Evolutionary conservation across 2,113 vertebrate genomes (phyloP).

Genomic region (Butorides virescens): DNA sequence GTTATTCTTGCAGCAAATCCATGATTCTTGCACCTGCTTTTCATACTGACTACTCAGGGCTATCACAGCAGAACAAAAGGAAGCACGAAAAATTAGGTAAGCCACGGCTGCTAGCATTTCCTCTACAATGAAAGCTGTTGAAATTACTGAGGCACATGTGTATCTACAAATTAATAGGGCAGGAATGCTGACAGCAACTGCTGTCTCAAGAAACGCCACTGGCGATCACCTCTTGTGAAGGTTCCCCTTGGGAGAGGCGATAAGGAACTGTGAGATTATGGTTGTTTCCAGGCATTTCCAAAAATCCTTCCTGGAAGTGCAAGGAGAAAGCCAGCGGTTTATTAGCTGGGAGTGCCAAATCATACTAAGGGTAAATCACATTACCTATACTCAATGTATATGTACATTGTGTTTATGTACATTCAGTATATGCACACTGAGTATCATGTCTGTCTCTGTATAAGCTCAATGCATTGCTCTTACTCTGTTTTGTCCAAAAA

Average conservation of each 20-base stretch:
- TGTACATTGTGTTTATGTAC: neutral
- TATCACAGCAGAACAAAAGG: neutral
- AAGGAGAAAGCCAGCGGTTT: neutral
- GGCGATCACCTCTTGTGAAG: neutral
- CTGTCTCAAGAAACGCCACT: neutral
- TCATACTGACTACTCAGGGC: neutral
- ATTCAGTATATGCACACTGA: neutral
- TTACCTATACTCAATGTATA: neutral
- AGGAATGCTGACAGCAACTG: neutral
- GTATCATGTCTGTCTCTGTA: no score
- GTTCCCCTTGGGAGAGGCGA: neutral
- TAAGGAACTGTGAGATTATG: neutral
- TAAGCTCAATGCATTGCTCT: neutral
- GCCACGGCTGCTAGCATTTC: neutral
- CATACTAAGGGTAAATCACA: neutral
- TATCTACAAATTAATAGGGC: neutral
- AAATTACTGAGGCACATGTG: neutral
- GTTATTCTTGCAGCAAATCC: conserved; percentile 42
- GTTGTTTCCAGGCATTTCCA: neutral
- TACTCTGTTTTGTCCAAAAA: neutral
- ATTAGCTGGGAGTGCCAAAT: neutral
- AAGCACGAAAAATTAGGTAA: neutral
- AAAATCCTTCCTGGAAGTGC: neutral
- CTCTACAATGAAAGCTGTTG: neutral
- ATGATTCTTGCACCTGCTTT: conserved; percentile 1